These are phyloP conservation scores for Poecilobothrus nobilitatus DNA, from an alignment of 2,888 invertebrate species.

Conservation along the genomic window DNA sequence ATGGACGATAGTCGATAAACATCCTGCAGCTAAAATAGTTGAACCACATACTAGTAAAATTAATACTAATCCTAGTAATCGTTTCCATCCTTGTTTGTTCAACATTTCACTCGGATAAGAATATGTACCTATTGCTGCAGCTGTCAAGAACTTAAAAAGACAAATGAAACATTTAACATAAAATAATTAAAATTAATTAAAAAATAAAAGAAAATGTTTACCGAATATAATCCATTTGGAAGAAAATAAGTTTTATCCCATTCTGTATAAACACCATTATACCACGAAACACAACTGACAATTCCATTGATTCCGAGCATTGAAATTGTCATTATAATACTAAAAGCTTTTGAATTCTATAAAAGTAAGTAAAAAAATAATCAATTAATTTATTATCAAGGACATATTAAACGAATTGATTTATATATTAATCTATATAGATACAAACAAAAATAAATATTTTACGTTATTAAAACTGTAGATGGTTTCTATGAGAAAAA, in stretches of 20 bases:
- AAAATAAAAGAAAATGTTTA: constrained; percentile 29
- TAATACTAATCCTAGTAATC: constrained; percentile 31
- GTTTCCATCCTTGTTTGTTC: constrained; percentile 31
- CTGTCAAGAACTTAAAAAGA: constrained; percentile 32
- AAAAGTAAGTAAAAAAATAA: constrained; percentile 6
- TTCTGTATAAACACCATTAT: constrained; percentile 35
- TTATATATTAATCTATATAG: too few relatives aligned
- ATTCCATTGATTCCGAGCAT: constrained; percentile 41
- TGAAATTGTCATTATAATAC: constrained; percentile 40
- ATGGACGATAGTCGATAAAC: constrained; percentile 40
- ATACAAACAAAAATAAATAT: too few relatives aligned
- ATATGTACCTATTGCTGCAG: constrained; percentile 36
- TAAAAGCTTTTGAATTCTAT: constrained; percentile 42
- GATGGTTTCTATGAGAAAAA: too few relatives aligned
- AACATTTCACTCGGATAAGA: constrained; percentile 38
- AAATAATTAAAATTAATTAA: not conserved
- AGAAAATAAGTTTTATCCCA: constrained; percentile 39
- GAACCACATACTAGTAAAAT: constrained; percentile 33
- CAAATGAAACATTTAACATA: constrained; percentile 8
- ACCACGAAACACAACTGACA: constrained; percentile 37
- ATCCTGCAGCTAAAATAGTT: constrained; percentile 34
- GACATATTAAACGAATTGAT: too few relatives aligned
- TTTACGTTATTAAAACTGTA: too few relatives aligned
- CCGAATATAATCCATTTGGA: constrained; percentile 40
- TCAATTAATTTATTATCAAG: too few relatives aligned